Evolutionary conservation across 2,888 invertebrate genomes (phyloP).

Genomic region (Pediacus dermestoides): DNA sequence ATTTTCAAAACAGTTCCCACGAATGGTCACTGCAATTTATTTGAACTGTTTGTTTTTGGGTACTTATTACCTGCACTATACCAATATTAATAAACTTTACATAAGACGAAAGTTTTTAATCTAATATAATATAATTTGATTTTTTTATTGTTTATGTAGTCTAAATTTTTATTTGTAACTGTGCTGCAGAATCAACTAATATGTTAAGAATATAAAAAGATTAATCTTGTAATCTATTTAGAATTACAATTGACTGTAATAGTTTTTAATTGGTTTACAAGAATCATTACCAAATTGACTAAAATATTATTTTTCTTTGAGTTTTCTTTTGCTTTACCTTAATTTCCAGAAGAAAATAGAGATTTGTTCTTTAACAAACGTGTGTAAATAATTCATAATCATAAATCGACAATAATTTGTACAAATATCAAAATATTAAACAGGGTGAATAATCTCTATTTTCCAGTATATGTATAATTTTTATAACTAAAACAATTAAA

Average conservation of each 20-base stretch:
- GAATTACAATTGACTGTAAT: no score
- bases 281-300: no score
- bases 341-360: conserved; percentile 20
- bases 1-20: conserved; percentile 39
- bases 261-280: no score
- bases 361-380: conserved; percentile 21
- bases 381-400: conserved; percentile 15
- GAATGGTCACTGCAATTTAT: conserved; percentile 29
- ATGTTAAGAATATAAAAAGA: no score
- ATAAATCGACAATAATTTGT: conserved; percentile 25
- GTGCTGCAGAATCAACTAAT: no score
- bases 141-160: no score
- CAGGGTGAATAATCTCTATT: conserved; percentile 30
- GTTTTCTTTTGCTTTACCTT: no score
- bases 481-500: no score
- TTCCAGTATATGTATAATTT: conserved; percentile 11
- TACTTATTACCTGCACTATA: conserved; percentile 30
- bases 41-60: conserved; percentile 29
- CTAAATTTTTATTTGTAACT: no score
- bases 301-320: no score
- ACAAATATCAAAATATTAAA: conserved; percentile 9
- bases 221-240: no score
- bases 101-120: conserved; percentile 27
- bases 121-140: no score
- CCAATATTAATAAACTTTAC: conserved; percentile 29